Evolutionary conservation across 2,113 vertebrate species (phyloP), one percentile per base, ranked within the genome.

Genomic region (Siniperca chuatsi): DNA sequence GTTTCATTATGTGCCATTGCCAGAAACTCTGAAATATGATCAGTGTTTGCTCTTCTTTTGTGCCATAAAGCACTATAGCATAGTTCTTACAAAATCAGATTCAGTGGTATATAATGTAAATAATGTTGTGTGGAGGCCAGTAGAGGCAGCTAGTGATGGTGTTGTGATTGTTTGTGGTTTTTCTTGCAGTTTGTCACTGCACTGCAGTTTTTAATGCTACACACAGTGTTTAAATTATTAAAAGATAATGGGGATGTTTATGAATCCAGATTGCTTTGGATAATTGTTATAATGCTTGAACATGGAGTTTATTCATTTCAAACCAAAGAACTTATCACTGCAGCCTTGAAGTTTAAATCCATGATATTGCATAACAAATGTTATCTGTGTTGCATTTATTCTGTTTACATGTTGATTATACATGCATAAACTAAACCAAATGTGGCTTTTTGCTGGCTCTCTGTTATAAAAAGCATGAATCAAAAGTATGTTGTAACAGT

Each of bases 21-120:
- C 61, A 76, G 64, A 75, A 77, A 68, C 2, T 6, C 46, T 29
- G 42, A 83, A 79, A 76, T 42, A 29, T 29, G 23, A 76, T 65
- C 50, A 37, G 54, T 35, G 10, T 64, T 75, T 65, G 8, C 29
- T 65, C 1, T 65, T 40, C 3, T 82, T 83, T 65, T n/a, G 23
- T 29, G 57, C 72, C 73, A 70, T 44, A 20, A 76, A 55, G n/a
- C 21, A 64, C 77, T n/a, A 23, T 20, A 72, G 9, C 23, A 48
- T 10, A 44, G 61, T 35, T 21, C 40, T 42, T 11, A 3, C 29
- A 74, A 62, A 69, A 52, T 25, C 60, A 50, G 64, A 85, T 11
- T 21, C 21, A 58, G 37, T 20, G 25, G 4, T 23, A 29, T 16
- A 16, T 60, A 15, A 62, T 68, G 23, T 20, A 18, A 61, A 20